Conservation (phyloP, 2,797 vertebrate genomes). For the Sebastes taczanowskii region DNA sequence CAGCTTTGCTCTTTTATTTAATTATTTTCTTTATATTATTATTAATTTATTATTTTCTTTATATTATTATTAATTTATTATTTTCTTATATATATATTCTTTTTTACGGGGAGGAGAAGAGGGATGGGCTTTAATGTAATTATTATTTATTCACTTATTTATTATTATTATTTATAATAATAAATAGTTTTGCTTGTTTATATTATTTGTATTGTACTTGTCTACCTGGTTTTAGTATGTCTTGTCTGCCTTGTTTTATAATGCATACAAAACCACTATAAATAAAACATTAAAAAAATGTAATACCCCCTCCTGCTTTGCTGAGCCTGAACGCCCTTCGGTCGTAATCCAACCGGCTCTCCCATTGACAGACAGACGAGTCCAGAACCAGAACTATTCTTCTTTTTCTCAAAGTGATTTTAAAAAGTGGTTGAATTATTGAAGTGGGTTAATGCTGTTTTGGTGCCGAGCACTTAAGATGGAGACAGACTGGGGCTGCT, state of each 20-base stretch:
- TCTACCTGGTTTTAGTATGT: not conserved
- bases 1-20: not conserved
- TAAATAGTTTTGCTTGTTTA: not conserved
- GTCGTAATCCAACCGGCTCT: not conserved
- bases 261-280: not conserved
- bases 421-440: slow-evolving; percentile 26
- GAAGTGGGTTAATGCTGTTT: not conserved
- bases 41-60: too few species aligned
- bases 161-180: not conserved
- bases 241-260: not conserved
- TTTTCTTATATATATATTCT: too few species aligned
- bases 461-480: not conserved
- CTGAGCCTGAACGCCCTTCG: not conserved
- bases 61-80: too few species aligned
- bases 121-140: too few species aligned
- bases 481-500: not conserved
- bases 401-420: not conserved
- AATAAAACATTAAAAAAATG: not conserved
- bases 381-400: not conserved
- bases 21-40: too few species aligned
- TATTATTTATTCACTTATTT: not conserved
- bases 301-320: not conserved
- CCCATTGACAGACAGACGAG: not conserved
- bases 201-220: not conserved
- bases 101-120: too few species aligned